Evolutionary conservation across 2,113 vertebrate genomes (phyloP), one percentile per base, ranked within the genome.

Genomic region (Phasianus colchicus): DNA sequence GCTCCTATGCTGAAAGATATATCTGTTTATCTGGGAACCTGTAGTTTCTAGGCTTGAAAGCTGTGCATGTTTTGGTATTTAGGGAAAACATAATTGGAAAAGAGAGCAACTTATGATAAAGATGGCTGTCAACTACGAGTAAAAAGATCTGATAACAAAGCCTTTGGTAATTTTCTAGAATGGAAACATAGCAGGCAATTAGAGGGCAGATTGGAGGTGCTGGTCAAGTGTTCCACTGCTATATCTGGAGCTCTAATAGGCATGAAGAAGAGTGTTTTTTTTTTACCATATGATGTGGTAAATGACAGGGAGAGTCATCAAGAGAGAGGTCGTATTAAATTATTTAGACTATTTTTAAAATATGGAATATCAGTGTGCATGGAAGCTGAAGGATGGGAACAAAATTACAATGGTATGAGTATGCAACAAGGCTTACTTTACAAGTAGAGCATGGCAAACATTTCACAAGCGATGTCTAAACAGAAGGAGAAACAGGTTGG

Each of bases 21-120:
- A 63, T 77, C 13, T 21, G 10, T 76, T 80, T 64, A 17, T 30
- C 11, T 40, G 20, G 22, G 12, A 0, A 0, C 11, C 6, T 43
- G 15, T 22, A 43, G 27, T 50, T 20, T 50, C 13, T 34, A 79
- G 61, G 2, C 32, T 50, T 60, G 15, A 50, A 55, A 63, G 12
- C 24, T 57, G 20, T 17, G 34, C 74, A 71, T 60, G 40, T 40
- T 81, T 63, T 81, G 19, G 11, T 20, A 40, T 74, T 78, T 40
- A 45, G 20, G 16, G n/a, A 63, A 45, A 63, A 27, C 4, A 6
- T 8, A 27, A 13, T 12, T 73, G 60, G 20, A 30, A 36, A 73
- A 63, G 47, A 58, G 10, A 45, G 20, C 34, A 42, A 21, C n/a
- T 63, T 69, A 17, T 58, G 73, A 64, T 83, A 19, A 70, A 45